phyloP scores from a whole-genome alignment of 2,888 invertebrate species.

The Athalia rosae region DNA sequence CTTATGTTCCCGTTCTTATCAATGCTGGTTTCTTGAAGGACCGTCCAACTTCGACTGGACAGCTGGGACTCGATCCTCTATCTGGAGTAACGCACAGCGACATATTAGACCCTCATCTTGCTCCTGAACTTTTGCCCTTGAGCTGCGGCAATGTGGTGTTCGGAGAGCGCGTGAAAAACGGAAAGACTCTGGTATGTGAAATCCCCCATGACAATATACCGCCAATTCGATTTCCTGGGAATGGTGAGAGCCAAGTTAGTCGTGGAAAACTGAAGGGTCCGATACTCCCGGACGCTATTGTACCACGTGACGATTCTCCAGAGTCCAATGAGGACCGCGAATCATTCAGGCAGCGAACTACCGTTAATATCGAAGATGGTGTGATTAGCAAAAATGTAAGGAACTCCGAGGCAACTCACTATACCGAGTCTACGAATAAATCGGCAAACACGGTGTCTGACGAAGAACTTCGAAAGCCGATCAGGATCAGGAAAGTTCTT shows the following conservation, averaged over 20 bases:
- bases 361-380: not conserved
- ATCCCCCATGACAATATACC: not conserved
- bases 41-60: not conserved
- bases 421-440: too few relatives aligned
- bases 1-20: constrained; percentile 26
- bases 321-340: not conserved
- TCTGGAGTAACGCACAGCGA: constrained; percentile 2
- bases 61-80: not conserved
- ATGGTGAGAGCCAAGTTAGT: not conserved
- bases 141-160: constrained; percentile 24
- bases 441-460: too few relatives aligned
- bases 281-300: not conserved
- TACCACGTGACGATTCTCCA: not conserved
- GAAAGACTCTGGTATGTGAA: constrained; percentile 14
- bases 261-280: not conserved
- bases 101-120: not conserved
- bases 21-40: constrained; percentile 25
- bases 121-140: constrained; percentile 6
- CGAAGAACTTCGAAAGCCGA: too few relatives aligned
- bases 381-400: not conserved
- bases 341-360: not conserved
- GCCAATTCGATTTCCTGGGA: not conserved
- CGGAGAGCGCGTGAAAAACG: not conserved
- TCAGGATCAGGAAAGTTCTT: too few relatives aligned
- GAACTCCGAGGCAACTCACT: not conserved